Base-by-base conservation (phyloP, 1,140 invertebrate genomes). In the Dendroctonus valens region DNA sequence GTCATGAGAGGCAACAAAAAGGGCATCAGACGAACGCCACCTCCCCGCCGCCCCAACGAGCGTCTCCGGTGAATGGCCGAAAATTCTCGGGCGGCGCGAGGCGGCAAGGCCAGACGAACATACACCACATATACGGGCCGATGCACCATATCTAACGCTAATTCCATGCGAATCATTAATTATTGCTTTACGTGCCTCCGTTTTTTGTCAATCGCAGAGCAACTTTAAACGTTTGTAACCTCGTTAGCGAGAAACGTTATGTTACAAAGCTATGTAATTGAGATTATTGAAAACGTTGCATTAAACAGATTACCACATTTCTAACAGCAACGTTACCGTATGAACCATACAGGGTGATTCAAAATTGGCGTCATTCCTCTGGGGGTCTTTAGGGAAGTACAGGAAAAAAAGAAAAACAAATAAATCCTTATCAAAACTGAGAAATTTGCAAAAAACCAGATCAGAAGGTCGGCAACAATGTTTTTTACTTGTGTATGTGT, bases 31-130 rank as follows among this genome's bases (percentile, higher is more conserved):
- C 60, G 49, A 41, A 14, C 51, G 60, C 60, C 60, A 15, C 49
- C 49, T 48, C 61, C 12, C 15, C 51, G 41, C 61, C 61, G 41
- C 51, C 49, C 51, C 61, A 51, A 41, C 40, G 7, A 50, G 26
- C 41, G 51, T 64, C 61, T 39, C 26, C 61, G 61, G 61, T 64
- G 61, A 64, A 64, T 48, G 61, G 61, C 61, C 61, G 61, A 64
- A 64, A 62, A 62, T 62, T 62, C 49, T 49, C 59, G 59, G 59
- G 26, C 26, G 26, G 26, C 26, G 26, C 26, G 26, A 26, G 26
- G 26, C 26, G 49, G 59, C 59, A 53, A 62, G 48, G 59, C 59
- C 48, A 62, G 59, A 53, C 52, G 52, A 15, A 37, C 39, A 39
- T 40, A 53, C 39, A 8, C 37, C 39, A 62, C 59, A 53, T 44